phyloP scores from a whole-genome alignment of 1,140 invertebrate species.

The Halictus rubicundus region DNA sequence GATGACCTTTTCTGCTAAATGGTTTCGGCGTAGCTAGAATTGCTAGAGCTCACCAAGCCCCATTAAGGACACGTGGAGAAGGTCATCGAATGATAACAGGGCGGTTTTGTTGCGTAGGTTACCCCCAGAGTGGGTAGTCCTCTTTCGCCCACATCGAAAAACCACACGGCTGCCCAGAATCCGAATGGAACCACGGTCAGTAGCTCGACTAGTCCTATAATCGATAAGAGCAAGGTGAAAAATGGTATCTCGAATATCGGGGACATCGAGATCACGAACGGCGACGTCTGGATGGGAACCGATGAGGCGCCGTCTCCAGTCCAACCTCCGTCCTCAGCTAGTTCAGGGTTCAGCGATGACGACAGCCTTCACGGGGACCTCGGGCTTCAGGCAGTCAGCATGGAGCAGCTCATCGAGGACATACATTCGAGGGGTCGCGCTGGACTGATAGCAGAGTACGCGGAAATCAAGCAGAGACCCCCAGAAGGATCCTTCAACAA shows the following conservation, averaged over 20 bases:
- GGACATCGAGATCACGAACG: slow-evolving; percentile 77
- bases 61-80: background rate
- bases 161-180: slow-evolving; percentile 65
- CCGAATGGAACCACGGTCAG: slow-evolving; percentile 70
- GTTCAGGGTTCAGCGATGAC: slow-evolving; percentile 93
- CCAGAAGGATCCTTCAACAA: slow-evolving; percentile 92
- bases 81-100: background rate
- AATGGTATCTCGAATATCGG: slow-evolving; percentile 74
- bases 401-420: slow-evolving; percentile 90
- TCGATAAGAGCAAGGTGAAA: slow-evolving; percentile 72
- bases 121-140: slow-evolving; percentile 75
- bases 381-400: slow-evolving; percentile 82
- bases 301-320: slow-evolving; percentile 82
- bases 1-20: no score
- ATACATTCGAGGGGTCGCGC: slow-evolving; percentile 87
- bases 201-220: slow-evolving; percentile 75
- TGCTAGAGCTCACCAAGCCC: no score
- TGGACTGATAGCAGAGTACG: slow-evolving; percentile 91
- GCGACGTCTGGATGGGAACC: slow-evolving; percentile 74
- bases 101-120: slow-evolving; percentile 61
- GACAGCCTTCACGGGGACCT: slow-evolving; percentile 89
- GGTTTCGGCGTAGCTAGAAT: no score
- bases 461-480: slow-evolving; percentile 90
- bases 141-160: slow-evolving; percentile 73
- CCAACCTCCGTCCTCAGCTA: slow-evolving; percentile 88